These are phyloP conservation scores for Scaptomyza tumidula DNA, from an alignment of 2,888 invertebrate genomes.

Conservation along the genomic window DNA sequence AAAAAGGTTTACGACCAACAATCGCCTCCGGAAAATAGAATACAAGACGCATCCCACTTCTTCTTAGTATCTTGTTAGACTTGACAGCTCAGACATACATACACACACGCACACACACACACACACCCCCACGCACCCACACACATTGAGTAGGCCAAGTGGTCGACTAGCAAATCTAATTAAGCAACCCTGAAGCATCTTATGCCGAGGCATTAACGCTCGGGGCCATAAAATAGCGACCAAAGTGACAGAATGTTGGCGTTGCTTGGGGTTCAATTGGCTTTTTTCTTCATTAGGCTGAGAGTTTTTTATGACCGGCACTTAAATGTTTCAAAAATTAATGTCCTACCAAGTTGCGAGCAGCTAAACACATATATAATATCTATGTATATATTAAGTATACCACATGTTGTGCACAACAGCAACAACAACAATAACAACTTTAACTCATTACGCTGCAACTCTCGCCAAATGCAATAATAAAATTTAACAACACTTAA, in stretches of 20 bases:
- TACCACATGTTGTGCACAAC: conserved; percentile 61
- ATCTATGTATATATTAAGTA: conserved; percentile 56
- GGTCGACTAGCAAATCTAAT: conserved; percentile 67
- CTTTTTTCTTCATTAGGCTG: conserved; percentile 45
- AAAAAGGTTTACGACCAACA: conserved; percentile 63
- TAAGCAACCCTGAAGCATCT: conserved; percentile 57
- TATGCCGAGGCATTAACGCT: conserved; percentile 56
- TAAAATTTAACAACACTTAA: conserved; percentile 38
- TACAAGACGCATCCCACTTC: conserved; percentile 1
- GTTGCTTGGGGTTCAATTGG: conserved; percentile 57
- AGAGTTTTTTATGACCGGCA: conserved; percentile 48
- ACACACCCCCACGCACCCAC: conserved; percentile 13
- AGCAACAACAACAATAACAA: not conserved
- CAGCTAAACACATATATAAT: not conserved
- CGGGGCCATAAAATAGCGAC: conserved; percentile 57
- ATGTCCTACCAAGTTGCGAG: conserved; percentile 37
- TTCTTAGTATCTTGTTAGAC: conserved; percentile 34
- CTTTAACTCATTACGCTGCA: conserved; percentile 16
- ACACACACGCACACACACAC: conserved; percentile 10
- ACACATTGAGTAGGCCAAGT: conserved; percentile 32
- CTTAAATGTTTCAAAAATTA: conserved; percentile 51
- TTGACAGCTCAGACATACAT: conserved; percentile 38
- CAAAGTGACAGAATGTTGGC: conserved; percentile 26
- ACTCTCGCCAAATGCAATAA: conserved; percentile 35
- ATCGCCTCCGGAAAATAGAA: conserved; percentile 41